Evolutionary conservation across 2,113 vertebrate species (phyloP), one percentile per base, ranked within the genome.

Genomic region (Sialia sialis): DNA sequence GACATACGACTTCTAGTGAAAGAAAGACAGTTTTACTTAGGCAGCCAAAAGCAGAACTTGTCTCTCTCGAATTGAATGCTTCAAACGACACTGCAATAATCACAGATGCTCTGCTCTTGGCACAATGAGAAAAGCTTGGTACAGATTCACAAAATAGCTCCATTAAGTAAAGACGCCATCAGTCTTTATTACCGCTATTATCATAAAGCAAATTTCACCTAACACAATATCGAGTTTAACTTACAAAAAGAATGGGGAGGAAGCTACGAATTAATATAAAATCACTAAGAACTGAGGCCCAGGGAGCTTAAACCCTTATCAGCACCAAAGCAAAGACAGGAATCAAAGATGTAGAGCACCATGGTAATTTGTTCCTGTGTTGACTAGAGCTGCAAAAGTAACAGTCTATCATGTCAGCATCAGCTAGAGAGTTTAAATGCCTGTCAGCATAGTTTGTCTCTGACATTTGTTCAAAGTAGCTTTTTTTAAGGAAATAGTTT

Each of bases 51-150:
- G 54, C 32, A 89, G 74, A 89, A 73, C 46, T 76, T 84, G 56
- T 48, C 21, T 90, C 55, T 84, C 46, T 87, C 23, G 72, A 88
- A 90, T 5, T 6, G 26, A 87, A 58, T 62, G 30, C 66, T 87
- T 94, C 79, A 94, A 91, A 95, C 81, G 59, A 34, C 23, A 15
- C 38, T 76, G 74, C 63, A 73, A 94, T 60, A 79, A 89, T 85
- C 94, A 95, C 94, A 97, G 95, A 92, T 95, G 91, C 87, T 94
- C 84, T 93, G 93, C 91, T 97, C 89, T 85, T 87, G 91, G 93
- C 93, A 93, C 89, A 92, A 93, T 90, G 63, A 73, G 39, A 72
- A 84, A 93, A 89, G 34, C 93, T 95, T 85, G 74, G 83, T 79
- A 52, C 4, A 87, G 49, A 92, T 93, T 87, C 78, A 83, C 46